phyloP scores from a whole-genome alignment of 35 echinoderm and acorn worm genomes.

The Strongylocentrotus purpuratus region DNA sequence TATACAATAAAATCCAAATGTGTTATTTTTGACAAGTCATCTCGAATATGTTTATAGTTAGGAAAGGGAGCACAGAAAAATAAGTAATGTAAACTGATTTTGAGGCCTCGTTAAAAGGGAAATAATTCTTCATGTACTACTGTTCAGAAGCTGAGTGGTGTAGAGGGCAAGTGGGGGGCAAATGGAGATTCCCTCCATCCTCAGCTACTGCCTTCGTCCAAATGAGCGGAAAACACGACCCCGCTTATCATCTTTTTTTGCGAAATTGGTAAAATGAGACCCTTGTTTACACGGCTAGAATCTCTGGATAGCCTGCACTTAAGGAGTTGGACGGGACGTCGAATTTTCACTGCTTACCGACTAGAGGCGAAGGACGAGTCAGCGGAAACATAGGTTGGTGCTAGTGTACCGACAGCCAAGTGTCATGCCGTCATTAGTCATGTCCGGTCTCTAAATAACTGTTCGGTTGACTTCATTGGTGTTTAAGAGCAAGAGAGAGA shows the following conservation, averaged over 20 bases:
- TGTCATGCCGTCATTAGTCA: neutral
- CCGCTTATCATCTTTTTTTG: neutral
- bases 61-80: no score
- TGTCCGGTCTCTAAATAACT: neutral
- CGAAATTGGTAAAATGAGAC: slow-evolving; percentile 5
- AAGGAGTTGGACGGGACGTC: neutral
- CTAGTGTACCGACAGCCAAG: neutral
- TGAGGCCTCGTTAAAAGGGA: no score
- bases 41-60: no score
- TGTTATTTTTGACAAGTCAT: no score
- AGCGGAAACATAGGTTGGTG: neutral
- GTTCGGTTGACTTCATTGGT: no score
- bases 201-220: neutral
- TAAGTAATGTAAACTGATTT: no score
- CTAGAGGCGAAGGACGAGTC: neutral
- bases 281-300: neutral
- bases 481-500: no score
- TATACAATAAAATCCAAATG: no score
- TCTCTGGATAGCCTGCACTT: neutral
- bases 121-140: neutral
- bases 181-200: no score
- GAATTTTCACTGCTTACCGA: neutral
- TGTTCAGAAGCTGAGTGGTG: neutral
- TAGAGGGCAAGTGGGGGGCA: no score
- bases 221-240: neutral